Evolutionary conservation across 2,113 vertebrate genomes (phyloP), one percentile per base, ranked within the genome.

Genomic region (Pipra filicauda): DNA sequence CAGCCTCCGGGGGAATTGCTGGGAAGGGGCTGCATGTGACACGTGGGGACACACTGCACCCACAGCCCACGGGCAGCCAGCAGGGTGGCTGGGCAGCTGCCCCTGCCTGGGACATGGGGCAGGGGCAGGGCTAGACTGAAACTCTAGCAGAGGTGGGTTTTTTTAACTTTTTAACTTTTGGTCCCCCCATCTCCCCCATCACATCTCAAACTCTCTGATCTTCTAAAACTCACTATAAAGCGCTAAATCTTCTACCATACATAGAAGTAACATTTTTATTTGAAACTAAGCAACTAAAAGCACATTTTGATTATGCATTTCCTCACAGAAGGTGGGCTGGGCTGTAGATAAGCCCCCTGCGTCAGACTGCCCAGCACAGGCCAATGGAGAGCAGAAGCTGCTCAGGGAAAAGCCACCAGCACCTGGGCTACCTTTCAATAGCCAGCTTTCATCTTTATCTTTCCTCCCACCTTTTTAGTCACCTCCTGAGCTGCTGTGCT

Each of bases 201-300:
- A 70, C 88, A 93, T 84, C 76, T 64, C 48, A 88, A 93, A 22
- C 24, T n/a, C 65, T 75, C 74, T 76, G 66, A 64, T 94, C 81
- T 66, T 81, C 82, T 28, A 39, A 86, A 67, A 27, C 62, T 91
- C 49, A 1, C 52, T 18, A 24, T 18, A 20, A 89, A 73, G 86
- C 24, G 71, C 78, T 64, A 26, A 64, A 78, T 59, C 92, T 83
- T 89, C 89, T 81, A 31, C 87, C 57, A 16, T 30, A 46, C 66
- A 37, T 1, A 51, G 43, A 21, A 92, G 51, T n/a, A 92, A 76
- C 22, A 20, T 81, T 95, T 94, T 88, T 37, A 89, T 96, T 94
- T 95, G 91, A 90, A 95, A 91, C 41, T 24, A 89, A 81, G 91
- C 88, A 87, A 93, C 88, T 94, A 82, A 77, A 88, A 91, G 78